Conservation (phyloP, 2,888 invertebrate species). For the Criorhina ranunculi region DNA sequence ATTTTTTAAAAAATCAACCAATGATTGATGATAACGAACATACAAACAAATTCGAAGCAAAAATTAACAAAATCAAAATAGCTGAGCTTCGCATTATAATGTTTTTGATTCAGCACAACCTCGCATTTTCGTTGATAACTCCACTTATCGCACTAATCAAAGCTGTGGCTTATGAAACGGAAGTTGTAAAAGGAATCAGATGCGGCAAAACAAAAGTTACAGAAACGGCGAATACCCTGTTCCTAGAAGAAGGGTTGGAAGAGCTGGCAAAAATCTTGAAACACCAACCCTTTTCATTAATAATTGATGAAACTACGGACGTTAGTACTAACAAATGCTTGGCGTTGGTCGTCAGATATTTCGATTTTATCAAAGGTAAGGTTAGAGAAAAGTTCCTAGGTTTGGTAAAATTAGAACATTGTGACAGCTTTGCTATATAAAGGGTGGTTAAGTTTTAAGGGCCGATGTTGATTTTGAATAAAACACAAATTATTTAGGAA, state of each 20-base stretch:
- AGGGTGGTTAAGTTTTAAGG: too few relatives aligned
- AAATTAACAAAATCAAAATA: constrained; percentile 20
- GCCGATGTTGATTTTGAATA: too few relatives aligned
- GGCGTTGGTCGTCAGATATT: constrained; percentile 52
- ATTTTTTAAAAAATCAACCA: constrained; percentile 9
- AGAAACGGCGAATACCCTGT: not conserved
- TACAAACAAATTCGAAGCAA: constrained; percentile 4
- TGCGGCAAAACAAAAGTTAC: constrained; percentile 19
- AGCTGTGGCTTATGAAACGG: constrained; percentile 11
- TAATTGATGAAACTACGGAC: constrained; percentile 59
- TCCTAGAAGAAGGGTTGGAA: constrained; percentile 17
- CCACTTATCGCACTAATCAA: constrained; percentile 12
- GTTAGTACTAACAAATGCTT: constrained; percentile 41
- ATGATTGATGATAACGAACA: not conserved
- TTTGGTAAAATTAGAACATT: not conserved
- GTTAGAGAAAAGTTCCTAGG: constrained; percentile 51
- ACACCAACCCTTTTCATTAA: constrained; percentile 49
- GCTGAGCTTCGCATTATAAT: constrained; percentile 29
- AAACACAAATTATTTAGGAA: too few relatives aligned
- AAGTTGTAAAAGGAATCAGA: constrained; percentile 10
- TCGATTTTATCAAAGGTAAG: constrained; percentile 17
- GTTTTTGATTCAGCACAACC: constrained; percentile 13
- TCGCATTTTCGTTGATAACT: constrained; percentile 20
- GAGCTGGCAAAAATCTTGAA: constrained; percentile 3
- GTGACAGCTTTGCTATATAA: constrained; percentile 41